Evolutionary conservation across 2,797 vertebrate genomes (phyloP).

Genomic region (Sciurus carolinensis): DNA sequence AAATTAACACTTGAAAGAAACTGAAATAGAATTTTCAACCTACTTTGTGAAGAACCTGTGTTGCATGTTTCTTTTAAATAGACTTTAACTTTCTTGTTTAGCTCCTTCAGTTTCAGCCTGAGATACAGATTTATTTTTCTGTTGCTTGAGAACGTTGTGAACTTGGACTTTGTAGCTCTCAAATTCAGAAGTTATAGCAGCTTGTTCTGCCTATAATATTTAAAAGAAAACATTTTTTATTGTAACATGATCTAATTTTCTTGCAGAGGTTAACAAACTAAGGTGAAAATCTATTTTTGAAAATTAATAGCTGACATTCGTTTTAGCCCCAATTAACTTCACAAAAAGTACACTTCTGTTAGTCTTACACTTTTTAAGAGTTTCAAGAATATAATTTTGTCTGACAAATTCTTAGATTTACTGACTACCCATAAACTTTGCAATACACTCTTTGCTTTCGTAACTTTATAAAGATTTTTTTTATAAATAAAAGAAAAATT

Average conservation of each 20-base stretch:
- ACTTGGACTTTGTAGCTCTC: slow-evolving; percentile 98
- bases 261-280: background rate
- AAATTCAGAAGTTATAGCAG: slow-evolving; percentile 93
- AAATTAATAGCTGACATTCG: slow-evolving; percentile 33
- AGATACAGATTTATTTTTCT: slow-evolving; percentile 90
- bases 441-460: background rate
- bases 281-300: slow-evolving; percentile 48
- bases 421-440: background rate
- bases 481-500: background rate
- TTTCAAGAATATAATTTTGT: background rate
- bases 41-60: background rate
- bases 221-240: slow-evolving; percentile 71
- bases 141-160: slow-evolving; percentile 98
- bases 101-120: slow-evolving; percentile 92
- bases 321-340: background rate
- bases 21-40: background rate
- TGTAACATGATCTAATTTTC: background rate
- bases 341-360: background rate
- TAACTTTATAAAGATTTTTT: background rate
- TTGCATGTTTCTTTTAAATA: background rate
- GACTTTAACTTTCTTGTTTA: slow-evolving; percentile 94
- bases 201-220: slow-evolving; percentile 92
- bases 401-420: background rate
- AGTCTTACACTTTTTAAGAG: background rate
- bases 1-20: slow-evolving; percentile 10